Percentiles rank a stretch among this genome's conserved stretches.
These are phyloP conservation scores for Polymixis lichenea DNA, from an alignment of 2,888 invertebrate genomes.

Conservation along the genomic window DNA sequence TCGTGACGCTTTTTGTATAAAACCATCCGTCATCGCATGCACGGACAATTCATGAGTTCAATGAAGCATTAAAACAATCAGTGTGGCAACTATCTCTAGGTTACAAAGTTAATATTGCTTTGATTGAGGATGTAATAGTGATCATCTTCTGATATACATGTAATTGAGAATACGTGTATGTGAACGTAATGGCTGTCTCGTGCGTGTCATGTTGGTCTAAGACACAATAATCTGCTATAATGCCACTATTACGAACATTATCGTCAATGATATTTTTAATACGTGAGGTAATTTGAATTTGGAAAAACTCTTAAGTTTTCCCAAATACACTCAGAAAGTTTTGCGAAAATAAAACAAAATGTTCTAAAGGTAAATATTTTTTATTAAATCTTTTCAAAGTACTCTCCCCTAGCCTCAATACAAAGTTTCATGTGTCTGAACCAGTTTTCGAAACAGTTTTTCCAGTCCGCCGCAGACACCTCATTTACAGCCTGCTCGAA, in stretches of 20 bases:
- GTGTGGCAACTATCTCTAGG: conserved; percentile 7
- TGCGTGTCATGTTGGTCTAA: conserved; percentile 60
- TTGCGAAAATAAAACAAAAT: too few species aligned
- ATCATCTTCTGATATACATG: conserved; percentile 43
- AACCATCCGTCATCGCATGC: conserved; percentile 44
- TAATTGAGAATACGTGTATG: conserved; percentile 53
- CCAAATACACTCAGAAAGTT: too few species aligned
- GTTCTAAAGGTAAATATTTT: too few species aligned
- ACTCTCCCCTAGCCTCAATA: too few species aligned
- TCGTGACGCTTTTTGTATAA: conserved; percentile 48
- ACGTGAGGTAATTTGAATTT: background rate
- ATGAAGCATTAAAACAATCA: conserved; percentile 56
- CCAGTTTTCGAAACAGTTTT: too few species aligned
- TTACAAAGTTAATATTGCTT: conserved; percentile 23
- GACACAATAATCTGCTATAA: conserved; percentile 57
- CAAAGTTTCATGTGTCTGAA: too few species aligned
- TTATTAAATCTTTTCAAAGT: too few species aligned
- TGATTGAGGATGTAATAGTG: conserved; percentile 1
- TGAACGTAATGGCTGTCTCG: conserved; percentile 51
- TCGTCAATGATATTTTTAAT: conserved; percentile 29
- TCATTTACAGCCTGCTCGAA: too few species aligned
- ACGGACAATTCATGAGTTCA: conserved; percentile 48
- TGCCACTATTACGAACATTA: conserved; percentile 51
- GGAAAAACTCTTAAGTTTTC: conserved; percentile 17
- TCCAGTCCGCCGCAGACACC: too few species aligned